A percentile compares a stretch with the other conserved stretches of the same genome.
Conservation (phyloP, 2,113 vertebrate species). For the Stegastes partitus region DNA sequence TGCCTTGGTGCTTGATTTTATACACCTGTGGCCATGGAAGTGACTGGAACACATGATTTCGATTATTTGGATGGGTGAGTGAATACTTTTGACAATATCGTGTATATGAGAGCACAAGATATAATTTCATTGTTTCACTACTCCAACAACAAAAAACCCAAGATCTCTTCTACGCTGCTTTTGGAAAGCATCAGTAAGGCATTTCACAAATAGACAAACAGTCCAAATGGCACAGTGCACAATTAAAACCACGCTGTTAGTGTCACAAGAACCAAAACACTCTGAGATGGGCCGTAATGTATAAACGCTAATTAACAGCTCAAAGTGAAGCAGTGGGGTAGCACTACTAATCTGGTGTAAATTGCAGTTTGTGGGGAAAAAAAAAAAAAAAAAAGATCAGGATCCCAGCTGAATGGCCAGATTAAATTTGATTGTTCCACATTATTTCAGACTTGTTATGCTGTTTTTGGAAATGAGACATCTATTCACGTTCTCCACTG, state of each 20-base stretch:
- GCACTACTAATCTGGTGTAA: constrained; percentile 13
- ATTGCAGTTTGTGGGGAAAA: neutral
- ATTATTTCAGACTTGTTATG: constrained; percentile 11
- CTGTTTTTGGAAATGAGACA: neutral
- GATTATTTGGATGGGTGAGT: too few relatives aligned
- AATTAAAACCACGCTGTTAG: constrained; percentile 5
- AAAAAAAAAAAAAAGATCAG: neutral
- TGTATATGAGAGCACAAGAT: too few relatives aligned
- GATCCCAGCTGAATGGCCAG: neutral
- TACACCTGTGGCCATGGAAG: too few relatives aligned
- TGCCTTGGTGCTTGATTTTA: too few relatives aligned
- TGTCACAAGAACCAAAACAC: constrained; percentile 7
- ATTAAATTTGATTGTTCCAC: neutral
- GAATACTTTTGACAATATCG: too few relatives aligned
- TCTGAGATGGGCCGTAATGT: neutral
- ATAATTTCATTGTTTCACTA: too few relatives aligned
- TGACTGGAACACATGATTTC: too few relatives aligned
- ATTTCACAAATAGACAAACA: neutral
- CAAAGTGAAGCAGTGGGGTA: constrained; percentile 14
- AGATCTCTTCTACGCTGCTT: too few relatives aligned
- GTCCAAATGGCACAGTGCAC: neutral
- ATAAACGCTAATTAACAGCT: constrained; percentile 21
- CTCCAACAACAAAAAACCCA: too few relatives aligned
- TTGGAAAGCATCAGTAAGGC: neutral
- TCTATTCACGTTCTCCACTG: neutral